These are phyloP conservation scores for Eudemis profundana DNA, from an alignment of 2,888 invertebrate genomes.

Conservation along the genomic window DNA sequence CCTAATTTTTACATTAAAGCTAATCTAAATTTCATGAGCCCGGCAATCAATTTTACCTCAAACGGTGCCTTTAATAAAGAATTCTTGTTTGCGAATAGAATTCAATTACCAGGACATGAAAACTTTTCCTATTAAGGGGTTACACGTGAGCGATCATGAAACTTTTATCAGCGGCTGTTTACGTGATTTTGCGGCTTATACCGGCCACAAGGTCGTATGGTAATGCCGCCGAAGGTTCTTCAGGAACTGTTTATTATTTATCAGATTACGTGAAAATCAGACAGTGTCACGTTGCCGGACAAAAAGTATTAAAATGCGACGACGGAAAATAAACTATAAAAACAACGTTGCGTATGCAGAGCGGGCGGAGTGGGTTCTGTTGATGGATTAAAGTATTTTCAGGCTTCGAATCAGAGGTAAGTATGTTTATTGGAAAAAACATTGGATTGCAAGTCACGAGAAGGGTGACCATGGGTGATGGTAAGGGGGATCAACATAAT, in stretches of 20 bases:
- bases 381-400: neutral
- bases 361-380: constrained; percentile 29
- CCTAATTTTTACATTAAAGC: constrained; percentile 23
- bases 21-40: constrained; percentile 41
- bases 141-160: constrained; percentile 62
- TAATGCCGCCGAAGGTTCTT: constrained; percentile 55
- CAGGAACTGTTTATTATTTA: constrained; percentile 50
- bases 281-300: constrained; percentile 70
- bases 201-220: constrained; percentile 64
- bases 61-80: constrained; percentile 31
- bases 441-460: no score
- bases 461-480: no score
- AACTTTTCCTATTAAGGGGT: constrained; percentile 63
- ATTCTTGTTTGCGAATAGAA: constrained; percentile 33
- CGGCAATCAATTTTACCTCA: constrained; percentile 32
- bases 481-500: no score
- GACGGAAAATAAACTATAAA: constrained; percentile 36
- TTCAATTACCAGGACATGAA: constrained; percentile 54
- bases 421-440: neutral
- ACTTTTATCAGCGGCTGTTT: constrained; percentile 59
- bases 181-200: constrained; percentile 46
- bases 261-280: constrained; percentile 53
- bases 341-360: constrained; percentile 26
- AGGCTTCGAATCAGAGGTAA: neutral
- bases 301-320: constrained; percentile 59